These are phyloP conservation scores for Patagioenas fasciata DNA, from an alignment of 2,113 vertebrate genomes.

Conservation along the genomic window DNA sequence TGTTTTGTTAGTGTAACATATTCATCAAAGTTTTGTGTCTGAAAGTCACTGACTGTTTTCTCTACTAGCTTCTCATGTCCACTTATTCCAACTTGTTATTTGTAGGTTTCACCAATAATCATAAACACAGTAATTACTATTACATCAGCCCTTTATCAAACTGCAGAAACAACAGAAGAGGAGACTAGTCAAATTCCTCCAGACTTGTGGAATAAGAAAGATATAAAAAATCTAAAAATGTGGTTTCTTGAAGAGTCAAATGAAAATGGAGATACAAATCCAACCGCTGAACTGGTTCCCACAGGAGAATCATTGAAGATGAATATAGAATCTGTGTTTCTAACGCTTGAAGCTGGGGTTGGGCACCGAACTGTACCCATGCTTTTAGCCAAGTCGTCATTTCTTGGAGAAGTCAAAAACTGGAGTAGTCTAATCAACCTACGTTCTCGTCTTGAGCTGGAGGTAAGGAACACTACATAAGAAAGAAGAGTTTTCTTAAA, in stretches of 20 bases:
- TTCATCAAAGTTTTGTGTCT: neutral
- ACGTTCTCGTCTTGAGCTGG: constrained; percentile 84
- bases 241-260: constrained; percentile 94
- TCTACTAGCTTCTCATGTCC: neutral
- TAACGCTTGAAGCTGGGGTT: constrained; percentile 95
- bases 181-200: constrained; percentile 78
- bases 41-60: neutral
- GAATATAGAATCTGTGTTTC: constrained; percentile 84
- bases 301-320: constrained; percentile 86
- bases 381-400: constrained; percentile 93
- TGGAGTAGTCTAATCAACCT: constrained; percentile 94
- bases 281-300: constrained; percentile 77
- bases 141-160: constrained; percentile 87
- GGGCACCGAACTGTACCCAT: constrained; percentile 96
- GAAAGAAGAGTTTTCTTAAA: neutral
- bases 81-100: neutral
- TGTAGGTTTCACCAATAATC: constrained; percentile 95
- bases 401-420: constrained; percentile 88
- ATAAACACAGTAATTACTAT: constrained; percentile 97
- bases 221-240: constrained; percentile 87
- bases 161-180: constrained; percentile 80
- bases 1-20: neutral
- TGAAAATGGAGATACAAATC: constrained; percentile 67
- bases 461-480: constrained; percentile 75
- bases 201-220: constrained; percentile 87